Evolutionary conservation across 2,888 invertebrate genomes (phyloP).

Genomic region (Campoplex capitator): DNA sequence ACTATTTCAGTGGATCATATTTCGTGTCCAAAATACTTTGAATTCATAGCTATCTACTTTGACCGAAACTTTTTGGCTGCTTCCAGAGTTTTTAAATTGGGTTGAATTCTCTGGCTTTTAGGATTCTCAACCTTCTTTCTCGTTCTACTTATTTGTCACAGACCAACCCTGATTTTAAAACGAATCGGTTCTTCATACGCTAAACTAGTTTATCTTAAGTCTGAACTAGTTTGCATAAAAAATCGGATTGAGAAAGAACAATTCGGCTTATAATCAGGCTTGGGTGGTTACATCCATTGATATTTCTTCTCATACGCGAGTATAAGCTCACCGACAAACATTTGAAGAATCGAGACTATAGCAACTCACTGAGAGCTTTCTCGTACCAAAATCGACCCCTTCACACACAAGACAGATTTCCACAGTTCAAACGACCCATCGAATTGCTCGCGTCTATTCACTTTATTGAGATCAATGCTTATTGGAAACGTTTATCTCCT

Average conservation of each 20-base stretch:
- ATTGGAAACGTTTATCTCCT: conserved; percentile 74
- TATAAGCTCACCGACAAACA: conserved; percentile 23
- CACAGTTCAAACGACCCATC: conserved; percentile 61
- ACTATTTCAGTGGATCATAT: too few relatives aligned
- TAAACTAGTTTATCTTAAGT: not conserved
- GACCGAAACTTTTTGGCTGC: too few relatives aligned
- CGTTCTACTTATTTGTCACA: too few relatives aligned
- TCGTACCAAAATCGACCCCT: conserved; percentile 61
- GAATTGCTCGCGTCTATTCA: conserved; percentile 74
- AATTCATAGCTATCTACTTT: too few relatives aligned
- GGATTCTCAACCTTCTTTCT: too few relatives aligned
- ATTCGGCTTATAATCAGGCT: not conserved
- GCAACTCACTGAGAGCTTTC: conserved; percentile 67
- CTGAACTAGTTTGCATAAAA: not conserved
- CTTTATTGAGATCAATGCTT: conserved; percentile 78
- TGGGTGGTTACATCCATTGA: not conserved
- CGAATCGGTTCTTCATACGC: not conserved
- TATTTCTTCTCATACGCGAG: not conserved
- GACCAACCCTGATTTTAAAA: not conserved
- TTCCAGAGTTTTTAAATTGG: too few relatives aligned
- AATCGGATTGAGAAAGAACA: not conserved
- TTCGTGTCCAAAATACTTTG: too few relatives aligned
- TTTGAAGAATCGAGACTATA: conserved; percentile 47
- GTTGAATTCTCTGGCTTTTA: too few relatives aligned
- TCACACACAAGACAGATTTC: conserved; percentile 56